phyloP scores from a whole-genome alignment of 2,113 vertebrate species.

The Myanophis thanlyinensis region DNA sequence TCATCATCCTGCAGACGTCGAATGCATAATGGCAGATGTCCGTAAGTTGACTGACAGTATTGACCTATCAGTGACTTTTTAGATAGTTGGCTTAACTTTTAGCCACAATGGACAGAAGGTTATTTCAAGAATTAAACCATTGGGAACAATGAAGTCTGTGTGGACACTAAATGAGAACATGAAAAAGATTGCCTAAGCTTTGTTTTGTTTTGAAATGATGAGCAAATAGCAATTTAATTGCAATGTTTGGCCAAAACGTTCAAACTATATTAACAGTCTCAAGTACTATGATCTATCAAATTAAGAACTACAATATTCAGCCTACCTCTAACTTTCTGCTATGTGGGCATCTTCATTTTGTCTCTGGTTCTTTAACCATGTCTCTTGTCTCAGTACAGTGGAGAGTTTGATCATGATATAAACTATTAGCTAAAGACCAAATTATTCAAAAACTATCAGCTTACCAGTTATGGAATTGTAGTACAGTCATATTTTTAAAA shows the following conservation, averaged over 20 bases:
- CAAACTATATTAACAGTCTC: background rate
- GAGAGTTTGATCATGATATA: background rate
- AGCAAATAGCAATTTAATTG: background rate
- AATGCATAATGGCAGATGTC: constrained; percentile 54
- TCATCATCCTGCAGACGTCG: constrained; percentile 50
- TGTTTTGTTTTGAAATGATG: background rate
- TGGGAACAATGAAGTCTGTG: background rate
- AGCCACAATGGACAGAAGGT: background rate
- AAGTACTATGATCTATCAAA: background rate
- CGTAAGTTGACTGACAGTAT: constrained; percentile 43
- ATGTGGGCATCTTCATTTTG: background rate
- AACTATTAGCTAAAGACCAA: background rate
- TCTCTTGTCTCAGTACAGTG: background rate
- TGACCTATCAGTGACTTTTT: background rate
- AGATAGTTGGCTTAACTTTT: background rate
- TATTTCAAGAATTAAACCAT: background rate
- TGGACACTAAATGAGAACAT: background rate
- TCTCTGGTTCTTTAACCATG: background rate
- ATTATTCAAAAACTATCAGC: background rate
- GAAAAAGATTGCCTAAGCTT: background rate
- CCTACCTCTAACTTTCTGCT: background rate
- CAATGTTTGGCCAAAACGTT: background rate
- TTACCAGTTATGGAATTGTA: background rate
- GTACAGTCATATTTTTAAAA: background rate
- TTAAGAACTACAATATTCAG: background rate